Conservation (phyloP, 2,888 invertebrate species). For the Erpobdella octoculata region DNA sequence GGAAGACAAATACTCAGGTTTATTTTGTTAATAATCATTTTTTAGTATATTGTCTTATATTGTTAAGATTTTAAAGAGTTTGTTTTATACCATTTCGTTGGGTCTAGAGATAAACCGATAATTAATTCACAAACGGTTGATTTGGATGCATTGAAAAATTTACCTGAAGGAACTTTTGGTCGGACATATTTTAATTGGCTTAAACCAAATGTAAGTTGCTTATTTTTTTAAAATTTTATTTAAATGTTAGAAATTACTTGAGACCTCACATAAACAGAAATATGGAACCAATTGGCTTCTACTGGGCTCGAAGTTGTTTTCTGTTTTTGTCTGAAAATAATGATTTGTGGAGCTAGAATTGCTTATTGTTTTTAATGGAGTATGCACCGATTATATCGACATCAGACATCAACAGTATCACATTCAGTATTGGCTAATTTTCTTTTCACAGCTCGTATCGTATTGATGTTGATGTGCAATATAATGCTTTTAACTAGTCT, state of each 20-base stretch:
- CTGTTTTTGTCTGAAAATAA: no score
- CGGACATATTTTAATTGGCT: constrained; percentile 77
- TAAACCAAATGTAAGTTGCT: constrained; percentile 61
- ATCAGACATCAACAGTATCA: no score
- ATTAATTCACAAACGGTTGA: constrained; percentile 77
- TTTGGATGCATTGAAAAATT: constrained; percentile 62
- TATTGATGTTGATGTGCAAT: no score
- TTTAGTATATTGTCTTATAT: not conserved
- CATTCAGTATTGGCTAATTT: no score
- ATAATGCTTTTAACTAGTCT: no score
- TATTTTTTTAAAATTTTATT: not conserved
- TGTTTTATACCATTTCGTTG: not conserved
- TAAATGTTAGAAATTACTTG: not conserved
- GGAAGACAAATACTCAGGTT: constrained; percentile 64
- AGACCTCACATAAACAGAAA: not conserved
- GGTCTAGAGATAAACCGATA: constrained; percentile 65
- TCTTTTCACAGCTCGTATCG: no score
- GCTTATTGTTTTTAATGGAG: no score
- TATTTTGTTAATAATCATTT: constrained; percentile 31
- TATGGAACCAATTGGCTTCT: no score
- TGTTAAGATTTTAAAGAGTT: not conserved
- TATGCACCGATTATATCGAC: no score
- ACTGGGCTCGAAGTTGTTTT: no score
- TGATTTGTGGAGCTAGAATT: no score
- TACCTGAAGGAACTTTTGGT: constrained; percentile 77